These are phyloP conservation scores for Solenopsis invicta DNA, from an alignment of 1,140 invertebrate genomes.

Conservation along the genomic window DNA sequence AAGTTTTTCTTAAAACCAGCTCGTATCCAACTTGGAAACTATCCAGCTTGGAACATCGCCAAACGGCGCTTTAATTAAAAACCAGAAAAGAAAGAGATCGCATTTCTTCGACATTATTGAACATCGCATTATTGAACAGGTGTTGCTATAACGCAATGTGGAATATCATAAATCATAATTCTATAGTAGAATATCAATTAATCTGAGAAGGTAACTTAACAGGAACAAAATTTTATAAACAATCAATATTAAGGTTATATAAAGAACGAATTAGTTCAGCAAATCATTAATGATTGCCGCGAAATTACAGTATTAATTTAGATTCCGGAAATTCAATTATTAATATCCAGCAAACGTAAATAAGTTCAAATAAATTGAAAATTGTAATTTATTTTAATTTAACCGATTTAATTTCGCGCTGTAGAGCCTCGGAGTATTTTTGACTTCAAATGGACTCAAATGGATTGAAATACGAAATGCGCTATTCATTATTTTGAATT, in stretches of 20 bases:
- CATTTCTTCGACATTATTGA: constrained; percentile 34
- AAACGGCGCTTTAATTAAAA: constrained; percentile 27
- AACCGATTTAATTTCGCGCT: no score
- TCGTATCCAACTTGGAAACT: constrained; percentile 22
- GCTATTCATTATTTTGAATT: no score
- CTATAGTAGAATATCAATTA: not conserved
- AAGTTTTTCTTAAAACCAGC: constrained; percentile 15
- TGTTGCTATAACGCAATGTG: not conserved
- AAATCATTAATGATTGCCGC: not conserved
- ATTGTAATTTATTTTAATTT: no score
- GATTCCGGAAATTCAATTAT: not conserved
- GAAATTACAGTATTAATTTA: not conserved
- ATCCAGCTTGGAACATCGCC: constrained; percentile 36
- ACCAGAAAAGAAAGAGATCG: not conserved
- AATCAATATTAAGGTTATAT: not conserved
- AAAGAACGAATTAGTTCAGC: not conserved
- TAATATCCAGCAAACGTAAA: not conserved
- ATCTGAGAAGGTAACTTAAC: not conserved
- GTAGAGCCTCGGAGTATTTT: no score
- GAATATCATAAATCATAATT: not conserved
- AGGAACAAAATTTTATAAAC: not conserved
- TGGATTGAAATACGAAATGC: no score
- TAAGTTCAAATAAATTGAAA: no score
- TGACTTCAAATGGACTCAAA: no score
- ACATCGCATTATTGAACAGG: not conserved